These are phyloP conservation scores for Drosophila paulistorum DNA, from an alignment of 1,140 invertebrate species.

Conservation along the genomic window DNA sequence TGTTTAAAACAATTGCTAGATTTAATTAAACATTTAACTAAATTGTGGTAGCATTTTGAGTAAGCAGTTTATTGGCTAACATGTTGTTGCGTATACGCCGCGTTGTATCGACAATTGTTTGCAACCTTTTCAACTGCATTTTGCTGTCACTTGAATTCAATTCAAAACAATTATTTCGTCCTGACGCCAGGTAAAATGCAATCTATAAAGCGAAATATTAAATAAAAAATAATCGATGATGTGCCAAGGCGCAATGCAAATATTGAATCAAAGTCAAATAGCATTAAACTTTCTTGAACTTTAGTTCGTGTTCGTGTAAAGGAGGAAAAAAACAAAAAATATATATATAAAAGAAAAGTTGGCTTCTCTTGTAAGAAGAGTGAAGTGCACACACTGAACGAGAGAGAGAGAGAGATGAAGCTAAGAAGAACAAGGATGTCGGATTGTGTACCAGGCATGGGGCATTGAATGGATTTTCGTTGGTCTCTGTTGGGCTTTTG, in stretches of 20 bases:
- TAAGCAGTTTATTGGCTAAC: background rate
- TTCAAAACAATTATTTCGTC: too few relatives aligned
- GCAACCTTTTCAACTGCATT: too few relatives aligned
- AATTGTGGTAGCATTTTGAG: too few relatives aligned
- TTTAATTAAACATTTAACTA: too few relatives aligned
- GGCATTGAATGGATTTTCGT: slow-evolving; percentile 36
- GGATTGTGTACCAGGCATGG: slow-evolving; percentile 37
- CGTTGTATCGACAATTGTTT: background rate
- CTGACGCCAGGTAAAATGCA: too few relatives aligned
- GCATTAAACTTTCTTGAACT: slow-evolving; percentile 78
- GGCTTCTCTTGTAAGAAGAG: slow-evolving; percentile 49
- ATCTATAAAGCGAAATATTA: background rate
- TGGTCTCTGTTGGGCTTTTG: slow-evolving; percentile 27
- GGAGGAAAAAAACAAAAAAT: slow-evolving; percentile 38
- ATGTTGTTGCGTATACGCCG: background rate
- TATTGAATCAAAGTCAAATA: slow-evolving; percentile 80
- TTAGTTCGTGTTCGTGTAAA: slow-evolving; percentile 52
- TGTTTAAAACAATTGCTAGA: too few relatives aligned
- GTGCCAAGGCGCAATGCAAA: slow-evolving; percentile 64
- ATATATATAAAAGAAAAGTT: slow-evolving; percentile 43
- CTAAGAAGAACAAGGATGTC: slow-evolving; percentile 10
- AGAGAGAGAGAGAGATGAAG: slow-evolving; percentile 14
- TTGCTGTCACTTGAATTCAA: too few relatives aligned
- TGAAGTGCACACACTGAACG: slow-evolving; percentile 46
- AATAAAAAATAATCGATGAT: slow-evolving; percentile 64